These are phyloP conservation scores for Eremophila alpestris DNA, from an alignment of 2,797 vertebrate species.

Conservation along the genomic window DNA sequence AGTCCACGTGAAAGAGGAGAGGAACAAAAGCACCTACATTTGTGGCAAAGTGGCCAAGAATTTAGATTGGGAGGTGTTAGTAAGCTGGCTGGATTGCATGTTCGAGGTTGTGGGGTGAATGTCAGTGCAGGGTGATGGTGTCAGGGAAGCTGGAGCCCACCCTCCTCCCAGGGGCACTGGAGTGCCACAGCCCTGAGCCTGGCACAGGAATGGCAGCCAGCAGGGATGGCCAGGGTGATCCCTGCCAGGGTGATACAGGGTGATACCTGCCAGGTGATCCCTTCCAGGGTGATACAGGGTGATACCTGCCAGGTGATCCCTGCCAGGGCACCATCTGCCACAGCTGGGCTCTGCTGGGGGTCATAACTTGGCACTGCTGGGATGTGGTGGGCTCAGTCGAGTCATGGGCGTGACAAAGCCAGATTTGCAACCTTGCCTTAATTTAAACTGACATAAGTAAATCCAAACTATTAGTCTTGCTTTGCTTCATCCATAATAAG, in stretches of 20 bases:
- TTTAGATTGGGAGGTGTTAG: not conserved
- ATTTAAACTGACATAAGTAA: not conserved
- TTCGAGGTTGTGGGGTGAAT: not conserved
- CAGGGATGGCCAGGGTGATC: accelerated
- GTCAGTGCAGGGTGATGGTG: not conserved
- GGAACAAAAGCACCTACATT: not conserved
- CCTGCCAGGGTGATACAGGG: not conserved
- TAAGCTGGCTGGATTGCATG: not conserved
- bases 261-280: not conserved
- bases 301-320: not conserved
- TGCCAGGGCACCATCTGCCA: not conserved
- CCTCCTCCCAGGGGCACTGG: accelerated
- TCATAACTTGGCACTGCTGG: not conserved
- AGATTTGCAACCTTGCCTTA: not conserved
- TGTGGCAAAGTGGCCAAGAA: not conserved
- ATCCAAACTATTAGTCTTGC: not conserved
- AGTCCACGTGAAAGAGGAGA: not conserved
- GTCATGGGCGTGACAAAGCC: accelerated
- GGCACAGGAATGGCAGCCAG: not conserved
- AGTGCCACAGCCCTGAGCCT: not conserved
- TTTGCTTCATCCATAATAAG: not conserved
- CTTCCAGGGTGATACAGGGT: not conserved
- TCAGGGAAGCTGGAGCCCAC: not conserved
- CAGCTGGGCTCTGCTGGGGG: accelerated
- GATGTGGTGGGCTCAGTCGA: accelerated